Evolutionary conservation across 1,140 invertebrate species (phyloP), one percentile per base, ranked within the genome.

Genomic region (Homarus americanus): DNA sequence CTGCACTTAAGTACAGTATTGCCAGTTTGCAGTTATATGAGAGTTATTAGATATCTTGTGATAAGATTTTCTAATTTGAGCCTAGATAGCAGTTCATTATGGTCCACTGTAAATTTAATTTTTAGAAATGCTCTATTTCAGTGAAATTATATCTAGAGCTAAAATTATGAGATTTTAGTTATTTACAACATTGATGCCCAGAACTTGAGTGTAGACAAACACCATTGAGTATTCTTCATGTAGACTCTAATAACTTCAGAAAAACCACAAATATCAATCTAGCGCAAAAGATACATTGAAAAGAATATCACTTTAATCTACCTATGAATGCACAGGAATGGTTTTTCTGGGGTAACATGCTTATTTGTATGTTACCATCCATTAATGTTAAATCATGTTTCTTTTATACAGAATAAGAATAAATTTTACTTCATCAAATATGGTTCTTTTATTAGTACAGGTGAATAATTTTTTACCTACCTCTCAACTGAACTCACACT

Each of bases 351-450:
- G 87, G 87, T 89, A 89, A 89, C 87, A 89, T 89, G 87, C 87
- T 82, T 89, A 73, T 79, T 79, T 89, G 87, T 89, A 75, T 89
- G 87, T 89, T 89, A 89, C 87, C 87, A 89, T 89, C 87, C 87
- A 89, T 89, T 89, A 89, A 89, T 89, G 87, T 89, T 89, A 89
- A 89, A 89, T 89, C 87, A 89, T 89, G 87, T 89, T 89, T 89
- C 87, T 89, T 89, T 89, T 89, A 89, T 89, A 89, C 87, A 89
- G 87, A 89, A 89, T 89, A 89, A 89, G 87, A 89, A 89, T 89
- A 89, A 89, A 89, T 89, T 89, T 89, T 89, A 89, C 87, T 89
- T 89, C 87, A 89, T 89, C 87, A 89, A 24, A 9, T 44, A 17
- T 40, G n/a, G 58, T 41, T 82, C n/a, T 24, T 88, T 82, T n/a